These are phyloP conservation scores for Tapirus terrestris DNA, from an alignment of 2,113 vertebrate species.

Conservation along the genomic window DNA sequence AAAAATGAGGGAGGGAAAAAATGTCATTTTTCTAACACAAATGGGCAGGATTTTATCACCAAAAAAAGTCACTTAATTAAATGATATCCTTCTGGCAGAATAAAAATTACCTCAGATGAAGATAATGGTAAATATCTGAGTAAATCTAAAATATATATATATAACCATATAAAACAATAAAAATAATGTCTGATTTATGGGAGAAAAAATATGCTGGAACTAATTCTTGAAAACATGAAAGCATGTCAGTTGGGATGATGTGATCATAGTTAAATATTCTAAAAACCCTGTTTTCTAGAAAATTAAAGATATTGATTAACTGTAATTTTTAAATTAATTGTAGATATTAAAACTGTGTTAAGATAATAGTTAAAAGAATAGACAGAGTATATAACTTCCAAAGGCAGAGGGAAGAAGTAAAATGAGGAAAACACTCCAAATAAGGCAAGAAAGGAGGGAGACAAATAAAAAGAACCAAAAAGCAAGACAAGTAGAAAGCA, in stretches of 20 bases:
- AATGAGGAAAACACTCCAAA: background rate
- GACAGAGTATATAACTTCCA: background rate
- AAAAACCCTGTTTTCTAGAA: background rate
- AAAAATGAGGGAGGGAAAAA: background rate
- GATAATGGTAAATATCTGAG: background rate
- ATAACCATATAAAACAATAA: background rate
- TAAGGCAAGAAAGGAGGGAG: background rate
- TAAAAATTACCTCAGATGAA: background rate
- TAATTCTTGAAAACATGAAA: background rate
- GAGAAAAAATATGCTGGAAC: background rate
- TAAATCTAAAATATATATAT: background rate
- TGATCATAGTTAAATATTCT: background rate
- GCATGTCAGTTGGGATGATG: background rate
- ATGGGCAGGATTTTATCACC: background rate
- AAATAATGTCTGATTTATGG: background rate
- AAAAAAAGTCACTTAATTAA: background rate
- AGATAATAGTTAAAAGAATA: background rate
- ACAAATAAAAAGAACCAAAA: background rate
- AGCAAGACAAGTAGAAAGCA: background rate
- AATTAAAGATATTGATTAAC: background rate
- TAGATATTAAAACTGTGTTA: background rate
- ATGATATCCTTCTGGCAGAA: background rate
- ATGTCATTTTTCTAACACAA: background rate
- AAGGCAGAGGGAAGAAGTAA: background rate
- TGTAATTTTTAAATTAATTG: background rate